A percentile compares a stretch with the other conserved stretches of the same genome.
These are phyloP conservation scores for Pygocentrus nattereri DNA, from an alignment of 2,797 vertebrate species.

Conservation along the genomic window DNA sequence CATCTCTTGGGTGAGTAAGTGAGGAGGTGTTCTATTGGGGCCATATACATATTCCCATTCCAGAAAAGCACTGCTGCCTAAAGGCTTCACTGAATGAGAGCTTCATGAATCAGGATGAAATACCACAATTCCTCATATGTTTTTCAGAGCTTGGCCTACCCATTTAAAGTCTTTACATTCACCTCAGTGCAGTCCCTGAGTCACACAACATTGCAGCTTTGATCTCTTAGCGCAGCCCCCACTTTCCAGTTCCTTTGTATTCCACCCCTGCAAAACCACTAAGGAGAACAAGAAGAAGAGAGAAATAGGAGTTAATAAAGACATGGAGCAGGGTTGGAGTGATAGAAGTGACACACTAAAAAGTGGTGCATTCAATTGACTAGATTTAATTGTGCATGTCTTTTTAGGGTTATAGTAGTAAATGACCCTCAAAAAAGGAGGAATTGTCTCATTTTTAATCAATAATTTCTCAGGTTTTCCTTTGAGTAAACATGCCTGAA, in stretches of 20 bases:
- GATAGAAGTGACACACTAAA: too few relatives aligned
- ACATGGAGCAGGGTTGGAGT: background rate
- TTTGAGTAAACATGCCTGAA: too few relatives aligned
- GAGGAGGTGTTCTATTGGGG: background rate
- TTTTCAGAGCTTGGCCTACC: background rate
- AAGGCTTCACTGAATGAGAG: conserved; percentile 2
- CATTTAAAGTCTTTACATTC: background rate
- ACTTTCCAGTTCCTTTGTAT: conserved; percentile 1
- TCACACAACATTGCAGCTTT: background rate
- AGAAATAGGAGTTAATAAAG: background rate
- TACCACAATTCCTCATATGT: background rate
- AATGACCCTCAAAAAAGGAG: too few relatives aligned
- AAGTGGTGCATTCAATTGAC: too few relatives aligned
- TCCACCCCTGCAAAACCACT: background rate
- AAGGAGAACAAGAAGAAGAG: background rate
- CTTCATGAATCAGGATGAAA: conserved; percentile 27
- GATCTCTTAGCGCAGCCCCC: background rate
- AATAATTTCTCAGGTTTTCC: too few relatives aligned
- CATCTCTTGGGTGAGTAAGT: background rate
- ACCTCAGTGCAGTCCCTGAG: background rate
- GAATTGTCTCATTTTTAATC: too few relatives aligned
- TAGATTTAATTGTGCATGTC: too few relatives aligned
- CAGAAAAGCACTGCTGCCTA: conserved; percentile 3
- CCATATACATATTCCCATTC: background rate
- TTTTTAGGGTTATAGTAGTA: too few relatives aligned